Percentiles rank a stretch among this genome's conserved stretches.
phyloP scores from a whole-genome alignment of 2,888 invertebrate species.

The Cosmia pyralina region DNA sequence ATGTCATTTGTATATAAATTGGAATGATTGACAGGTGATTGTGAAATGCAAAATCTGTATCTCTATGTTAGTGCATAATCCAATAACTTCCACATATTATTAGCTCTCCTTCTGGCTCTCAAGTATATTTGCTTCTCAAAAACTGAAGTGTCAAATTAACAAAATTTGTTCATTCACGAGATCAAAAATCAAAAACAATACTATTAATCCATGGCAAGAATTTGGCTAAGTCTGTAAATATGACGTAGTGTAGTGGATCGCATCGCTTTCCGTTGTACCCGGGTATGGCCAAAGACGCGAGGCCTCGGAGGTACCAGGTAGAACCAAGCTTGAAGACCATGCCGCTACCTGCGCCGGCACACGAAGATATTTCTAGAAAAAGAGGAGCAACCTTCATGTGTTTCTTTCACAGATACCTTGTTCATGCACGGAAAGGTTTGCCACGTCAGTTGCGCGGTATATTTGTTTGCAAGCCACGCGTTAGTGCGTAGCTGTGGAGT shows the following conservation, averaged over 20 bases:
- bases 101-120: not conserved
- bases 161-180: not conserved
- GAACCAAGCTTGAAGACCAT: slow-evolving; percentile 25
- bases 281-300: slow-evolving; percentile 18
- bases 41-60: not conserved
- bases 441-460: not conserved
- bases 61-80: not conserved
- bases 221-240: slow-evolving; percentile 37
- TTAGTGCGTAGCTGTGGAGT: not conserved
- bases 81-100: not conserved
- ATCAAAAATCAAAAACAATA: slow-evolving; percentile 14
- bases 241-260: slow-evolving; percentile 1
- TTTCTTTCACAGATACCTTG: not conserved
- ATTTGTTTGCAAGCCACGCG: not conserved
- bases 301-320: slow-evolving; percentile 28
- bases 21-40: not conserved
- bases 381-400: not conserved
- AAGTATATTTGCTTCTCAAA: not conserved
- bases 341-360: slow-evolving; percentile 24
- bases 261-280: slow-evolving; percentile 17
- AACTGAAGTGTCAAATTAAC: not conserved
- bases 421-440: not conserved
- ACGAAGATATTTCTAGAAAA: slow-evolving; percentile 18
- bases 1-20: not conserved
- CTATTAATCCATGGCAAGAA: slow-evolving; percentile 19